Base-by-base conservation (phyloP, 1,140 invertebrate species). In the Aplysia californica region DNA sequence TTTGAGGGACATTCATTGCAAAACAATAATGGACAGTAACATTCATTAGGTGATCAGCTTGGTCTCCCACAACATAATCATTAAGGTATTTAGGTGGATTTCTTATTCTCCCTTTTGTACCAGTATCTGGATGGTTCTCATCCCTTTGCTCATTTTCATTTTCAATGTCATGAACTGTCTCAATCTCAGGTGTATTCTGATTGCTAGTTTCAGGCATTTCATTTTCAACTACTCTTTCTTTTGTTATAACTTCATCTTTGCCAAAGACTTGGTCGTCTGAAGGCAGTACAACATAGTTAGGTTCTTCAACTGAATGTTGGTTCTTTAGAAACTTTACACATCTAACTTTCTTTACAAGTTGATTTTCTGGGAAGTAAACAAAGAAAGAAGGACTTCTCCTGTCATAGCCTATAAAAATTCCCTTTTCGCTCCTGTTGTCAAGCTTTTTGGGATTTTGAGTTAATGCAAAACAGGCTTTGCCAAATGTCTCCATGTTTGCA, bases 401-500 rank as follows among this genome's bases (percentile, higher is more conserved):
- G 31, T 80, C 78, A 68, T 82, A 80, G 0, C 75, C 78, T 21
- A 82, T 65, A 78, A 82, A 80, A 61, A 78, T 80, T 15, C 78
- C 68, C 65, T 78, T 79, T 56, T 58, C 36, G 58, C 64, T 50
- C 55, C 78, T 77, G 29, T 21, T 6, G 64, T 82, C 78, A n/a
- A 82, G 50, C 39, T 81, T 81, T 55, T 68, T 73, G 31, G 41
- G 66, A 20, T 77, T 29, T 66, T 81, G 78, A n/a, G 39, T 55
- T n/a, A 61, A 78, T 0, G 78, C 78, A 77, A 58, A 80, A 69
- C 75, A 79, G 20, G 21, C 50, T 21, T 39, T 50, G 23, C 78
- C 78, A 70, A 80, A 80, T 33, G 41, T 2, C 23, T 70, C n/a
- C 74, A 81, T 77, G 55, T 78, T 56, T 23, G 15, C 20, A 4